Base-by-base conservation (phyloP, 2,113 vertebrate genomes). In the Gyps fulvus region DNA sequence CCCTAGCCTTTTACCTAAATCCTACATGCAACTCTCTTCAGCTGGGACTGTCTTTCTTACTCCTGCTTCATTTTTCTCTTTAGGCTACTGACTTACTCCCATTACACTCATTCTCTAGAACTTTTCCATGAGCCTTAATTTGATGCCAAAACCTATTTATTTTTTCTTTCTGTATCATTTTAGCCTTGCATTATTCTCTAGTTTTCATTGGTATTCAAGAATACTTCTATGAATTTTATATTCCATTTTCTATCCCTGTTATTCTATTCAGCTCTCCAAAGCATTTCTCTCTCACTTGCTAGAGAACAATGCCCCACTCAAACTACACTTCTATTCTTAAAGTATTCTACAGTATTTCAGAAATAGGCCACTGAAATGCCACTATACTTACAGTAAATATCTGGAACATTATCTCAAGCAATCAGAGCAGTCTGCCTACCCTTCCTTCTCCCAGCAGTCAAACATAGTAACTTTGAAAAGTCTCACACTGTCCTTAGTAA, bases 291-390 rank as follows among this genome's bases (percentile, higher is more conserved):
- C 49, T 77, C 31, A 83, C 92, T 92, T 83, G 82, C 83, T 77
- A 73, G 88, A 93, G 96, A 96, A 97, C 95, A 97, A 96, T 97
- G 83, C 69, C 40, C 79, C 69, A 96, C 88, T 97, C 96, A 97
- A 78, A 88, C 67, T 71, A 84, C 69, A 84, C 84, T 97, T 90
- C 83, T 93, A 59, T 93, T 94, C 93, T 96, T 95, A 79, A 95
- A 95, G 84, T 85, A 95, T 76, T 93, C 90, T 84, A 43, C 77
- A 67, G 83, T 86, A 89, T 88, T 89, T 95, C 96, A 96, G 83
- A 96, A 95, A 92, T 89, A 96, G 92, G 72, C 83, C 73, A 74
- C 88, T 95, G 89, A 96, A 97, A 95, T 92, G 91, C 89, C 86
- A 59, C 86, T 87, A 58, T 84, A 90, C 83, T 92, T 93, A 86